These are phyloP conservation scores for Mirza zaza DNA, from an alignment of 2,113 vertebrate genomes.

Conservation along the genomic window DNA sequence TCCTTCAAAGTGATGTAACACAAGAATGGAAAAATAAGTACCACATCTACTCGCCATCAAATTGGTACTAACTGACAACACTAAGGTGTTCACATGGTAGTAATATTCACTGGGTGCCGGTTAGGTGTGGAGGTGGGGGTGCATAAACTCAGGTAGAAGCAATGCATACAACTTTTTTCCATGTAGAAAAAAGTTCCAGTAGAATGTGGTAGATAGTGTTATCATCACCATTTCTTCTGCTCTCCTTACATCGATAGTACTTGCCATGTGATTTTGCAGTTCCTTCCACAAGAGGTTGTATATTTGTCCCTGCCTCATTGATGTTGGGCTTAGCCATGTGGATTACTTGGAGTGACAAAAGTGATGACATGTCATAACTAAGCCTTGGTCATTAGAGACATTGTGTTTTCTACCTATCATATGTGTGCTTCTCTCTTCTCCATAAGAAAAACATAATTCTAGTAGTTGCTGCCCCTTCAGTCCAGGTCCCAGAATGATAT, in stretches of 20 bases:
- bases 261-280: not conserved
- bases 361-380: fast-evolving
- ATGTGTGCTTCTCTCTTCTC: not conserved
- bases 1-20: too few relatives aligned
- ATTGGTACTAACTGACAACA: too few relatives aligned
- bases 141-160: too few relatives aligned
- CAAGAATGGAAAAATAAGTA: too few relatives aligned
- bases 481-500: not conserved
- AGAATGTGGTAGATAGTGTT: not conserved
- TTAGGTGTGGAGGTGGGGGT: too few relatives aligned
- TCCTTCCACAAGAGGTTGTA: not conserved
- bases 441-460: not conserved
- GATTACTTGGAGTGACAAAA: not conserved
- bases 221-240: not conserved
- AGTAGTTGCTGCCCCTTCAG: not conserved
- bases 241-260: not conserved
- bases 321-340: not conserved
- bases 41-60: too few relatives aligned
- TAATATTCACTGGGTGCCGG: too few relatives aligned
- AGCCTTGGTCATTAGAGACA: not conserved
- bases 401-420: not conserved
- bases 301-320: fast-evolving
- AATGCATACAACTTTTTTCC: not conserved
- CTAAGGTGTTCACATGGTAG: too few relatives aligned
- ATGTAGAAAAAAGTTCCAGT: too few relatives aligned